Evolutionary conservation across 2,113 vertebrate genomes (phyloP).

Genomic region (Sula dactylatra): DNA sequence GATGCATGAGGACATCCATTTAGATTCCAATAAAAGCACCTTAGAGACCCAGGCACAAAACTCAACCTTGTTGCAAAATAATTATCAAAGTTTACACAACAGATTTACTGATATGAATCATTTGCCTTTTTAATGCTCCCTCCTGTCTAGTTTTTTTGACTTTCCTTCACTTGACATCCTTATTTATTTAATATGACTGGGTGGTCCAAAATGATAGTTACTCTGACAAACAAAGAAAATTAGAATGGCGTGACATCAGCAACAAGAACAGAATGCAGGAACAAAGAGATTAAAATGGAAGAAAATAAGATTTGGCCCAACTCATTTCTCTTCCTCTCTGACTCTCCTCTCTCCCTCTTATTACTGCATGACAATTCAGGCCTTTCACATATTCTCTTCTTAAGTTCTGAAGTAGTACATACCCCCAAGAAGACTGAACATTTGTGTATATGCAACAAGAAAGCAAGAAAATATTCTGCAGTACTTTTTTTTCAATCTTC

Average conservation of each 20-base stretch:
- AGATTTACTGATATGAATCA: background rate
- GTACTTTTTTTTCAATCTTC: background rate
- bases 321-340: background rate
- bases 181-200: constrained; percentile 78
- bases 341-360: background rate
- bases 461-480: background rate
- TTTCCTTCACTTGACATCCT: constrained; percentile 68
- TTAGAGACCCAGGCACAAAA: background rate
- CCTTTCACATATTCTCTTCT: background rate
- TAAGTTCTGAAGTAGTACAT: background rate
- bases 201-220: constrained; percentile 77
- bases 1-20: background rate
- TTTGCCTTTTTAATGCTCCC: background rate
- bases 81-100: background rate
- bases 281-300: background rate
- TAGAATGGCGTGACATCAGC: background rate
- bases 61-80: background rate
- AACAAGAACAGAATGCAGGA: background rate
- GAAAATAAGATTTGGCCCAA: background rate
- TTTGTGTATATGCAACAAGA: background rate
- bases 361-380: background rate
- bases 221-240: constrained; percentile 78
- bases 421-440: background rate
- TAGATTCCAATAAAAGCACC: background rate
- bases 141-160: background rate